Conservation (phyloP, 35 echinoderm and acorn worm genomes). For the Heliocidaris erythrogramma region DNA sequence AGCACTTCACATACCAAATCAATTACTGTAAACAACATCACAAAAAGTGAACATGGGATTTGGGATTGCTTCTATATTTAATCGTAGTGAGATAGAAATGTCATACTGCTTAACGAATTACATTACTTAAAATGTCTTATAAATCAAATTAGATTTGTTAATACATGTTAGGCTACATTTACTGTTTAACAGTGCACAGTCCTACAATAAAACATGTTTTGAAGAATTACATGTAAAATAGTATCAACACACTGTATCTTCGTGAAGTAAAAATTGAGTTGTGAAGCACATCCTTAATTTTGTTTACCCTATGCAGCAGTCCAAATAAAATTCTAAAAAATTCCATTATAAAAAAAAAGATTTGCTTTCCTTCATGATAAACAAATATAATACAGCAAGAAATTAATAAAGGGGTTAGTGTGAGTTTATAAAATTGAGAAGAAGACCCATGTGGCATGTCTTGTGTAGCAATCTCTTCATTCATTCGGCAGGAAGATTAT, state of each 20-base stretch:
- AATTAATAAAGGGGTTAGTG: background rate
- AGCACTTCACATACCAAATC: background rate
- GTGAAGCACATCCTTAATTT: background rate
- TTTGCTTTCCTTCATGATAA: background rate
- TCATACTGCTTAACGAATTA: background rate
- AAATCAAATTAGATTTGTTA: no score
- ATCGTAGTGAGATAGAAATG: background rate
- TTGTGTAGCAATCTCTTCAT: background rate
- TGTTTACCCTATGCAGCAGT: background rate
- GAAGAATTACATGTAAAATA: background rate
- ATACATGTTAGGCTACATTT: background rate
- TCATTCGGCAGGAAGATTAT: background rate
- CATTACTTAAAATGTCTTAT: no score
- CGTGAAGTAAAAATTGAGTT: background rate
- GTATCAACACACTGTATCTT: background rate
- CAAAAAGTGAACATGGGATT: background rate
- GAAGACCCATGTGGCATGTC: background rate
- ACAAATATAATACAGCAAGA: background rate
- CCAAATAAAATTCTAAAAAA: background rate
- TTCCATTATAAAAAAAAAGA: background rate
- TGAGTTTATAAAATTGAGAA: background rate
- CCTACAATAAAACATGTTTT: background rate
- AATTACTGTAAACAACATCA: background rate
- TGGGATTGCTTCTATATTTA: background rate
- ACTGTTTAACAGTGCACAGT: background rate